Base-by-base conservation (phyloP, 2,888 invertebrate species). In the Drosophila heteroneura region DNA sequence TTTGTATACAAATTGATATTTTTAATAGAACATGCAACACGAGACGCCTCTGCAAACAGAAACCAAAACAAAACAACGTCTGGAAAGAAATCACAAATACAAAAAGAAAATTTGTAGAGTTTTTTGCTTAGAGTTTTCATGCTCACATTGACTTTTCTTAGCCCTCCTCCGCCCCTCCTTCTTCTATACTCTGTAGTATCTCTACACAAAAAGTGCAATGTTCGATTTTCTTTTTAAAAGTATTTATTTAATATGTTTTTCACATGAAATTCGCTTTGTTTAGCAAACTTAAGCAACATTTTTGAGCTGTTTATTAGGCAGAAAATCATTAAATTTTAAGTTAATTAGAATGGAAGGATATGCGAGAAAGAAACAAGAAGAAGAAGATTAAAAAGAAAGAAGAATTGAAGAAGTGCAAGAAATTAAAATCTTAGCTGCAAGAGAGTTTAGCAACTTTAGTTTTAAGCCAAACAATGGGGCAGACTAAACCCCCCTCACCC, bases 41-140 rank as follows among this genome's bases (percentile, higher is more conserved):
- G 70, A 51, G 65, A 67, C 70, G 65, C 63, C 72, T 71, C 58
- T 58, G 61, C 67, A 39, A 28, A 30, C 30, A n/a, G 4, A 49
- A 57, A 28, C 9, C 14, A 32, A 33, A 44, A 35, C 32, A 53
- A 58, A 39, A 58, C 19, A 82, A 56, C 51, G 33, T 28, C 44
- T 65, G 58, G 71, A 76, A 67, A 26, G 35, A 9, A 84, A 87
- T 89, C 86, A 89, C 86, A 87, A 89, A 89, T 89, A 86, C 86
- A 84, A 77, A 35, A 67, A 81, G 75, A 39, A 65, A 59, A 49
- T 32, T 56, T 72, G 28, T 54, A 70, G 47, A 56, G 57, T 68
- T 62, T 61, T 69, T 59, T 54, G 60, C 62, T 37, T 58, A 28
- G 32, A 69, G 49, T 74, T 80, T 64, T 51, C 56, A 66, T 72